Evolutionary conservation across 2,888 invertebrate species (phyloP), one percentile per base, ranked within the genome.

Genomic region (Ormia ochracea): DNA sequence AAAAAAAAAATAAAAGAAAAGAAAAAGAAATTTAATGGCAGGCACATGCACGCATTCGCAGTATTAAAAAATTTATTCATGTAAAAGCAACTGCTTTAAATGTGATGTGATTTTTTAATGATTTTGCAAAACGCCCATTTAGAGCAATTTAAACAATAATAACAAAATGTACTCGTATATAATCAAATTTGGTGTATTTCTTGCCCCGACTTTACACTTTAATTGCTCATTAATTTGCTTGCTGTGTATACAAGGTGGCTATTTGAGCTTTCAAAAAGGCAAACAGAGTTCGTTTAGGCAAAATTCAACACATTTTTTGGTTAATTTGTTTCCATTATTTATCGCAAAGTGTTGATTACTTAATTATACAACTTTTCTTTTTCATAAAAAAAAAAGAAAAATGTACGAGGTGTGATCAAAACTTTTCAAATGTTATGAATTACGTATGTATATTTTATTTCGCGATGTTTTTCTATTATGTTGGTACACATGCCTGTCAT

Each of bases 101-200:
- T 73, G 56, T 56, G 54, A 73, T 21, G 48, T 73, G 63, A 48
- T 56, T 65, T 63, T 63, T 45, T 28, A 74, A 73, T 73, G 63
- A 56, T 45, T 73, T 73, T 48, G 63, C 19, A 56, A 56, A 61
- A 61, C 14, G 36, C n/a, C 33, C 50, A n/a, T n/a, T n/a, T n/a
- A n/a, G n/a, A n/a, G n/a, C n/a, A n/a, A n/a, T 38, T 50, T 23
- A 17, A 36, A 65, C 36, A 50, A 17, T 38, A 17, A 38, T 7
- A 26, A 50, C 26, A 17, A 28, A n/a, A n/a, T n/a, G n/a, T n/a
- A n/a, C n/a, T n/a, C 10, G 12, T 4, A 28, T 36, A 10, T 36
- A 14, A 6, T 17, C 14, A 17, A 14, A 61, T 17, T 23, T 14
- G n/a, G 7, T 10, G 48, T 50, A 38, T 1, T 21, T 50, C 17